A percentile compares a stretch with the other conserved stretches of the same genome.
These are phyloP conservation scores for Trachelus stipa DNA, from an alignment of 2,888 invertebrate genomes.

Conservation along the genomic window DNA sequence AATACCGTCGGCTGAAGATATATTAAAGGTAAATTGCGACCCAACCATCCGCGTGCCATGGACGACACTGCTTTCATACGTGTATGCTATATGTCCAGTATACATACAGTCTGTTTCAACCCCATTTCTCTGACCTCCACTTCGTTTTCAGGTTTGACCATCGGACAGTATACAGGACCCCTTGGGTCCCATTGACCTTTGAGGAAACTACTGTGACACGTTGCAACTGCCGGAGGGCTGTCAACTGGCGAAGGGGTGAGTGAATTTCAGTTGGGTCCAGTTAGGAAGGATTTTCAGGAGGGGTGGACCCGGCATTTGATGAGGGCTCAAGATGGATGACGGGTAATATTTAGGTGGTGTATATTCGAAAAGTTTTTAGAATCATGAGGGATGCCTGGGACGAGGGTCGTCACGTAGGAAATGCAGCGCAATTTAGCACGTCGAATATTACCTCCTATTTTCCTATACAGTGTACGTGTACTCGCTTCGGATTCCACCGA, in stretches of 20 bases:
- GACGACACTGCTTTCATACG: background rate
- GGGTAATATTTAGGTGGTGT: conserved; percentile 49
- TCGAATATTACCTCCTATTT: background rate
- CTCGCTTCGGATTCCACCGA: background rate
- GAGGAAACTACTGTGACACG: conserved; percentile 25
- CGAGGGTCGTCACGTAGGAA: background rate
- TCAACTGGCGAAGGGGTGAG: background rate
- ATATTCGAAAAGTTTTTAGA: conserved; percentile 6
- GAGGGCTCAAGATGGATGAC: conserved; percentile 62
- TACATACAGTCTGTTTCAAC: background rate
- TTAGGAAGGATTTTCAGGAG: background rate
- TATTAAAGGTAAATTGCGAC: conserved; percentile 49
- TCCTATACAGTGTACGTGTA: background rate
- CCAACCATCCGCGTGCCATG: conserved; percentile 24
- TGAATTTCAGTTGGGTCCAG: background rate
- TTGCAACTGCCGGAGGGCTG: background rate
- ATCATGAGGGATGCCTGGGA: background rate
- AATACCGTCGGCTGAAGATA: conserved; percentile 43
- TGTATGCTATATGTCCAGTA: background rate
- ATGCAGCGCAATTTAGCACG: conserved; percentile 6
- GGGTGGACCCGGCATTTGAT: conserved; percentile 39
- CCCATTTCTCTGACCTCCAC: background rate
- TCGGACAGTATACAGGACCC: conserved; percentile 35
- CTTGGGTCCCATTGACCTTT: conserved; percentile 54
- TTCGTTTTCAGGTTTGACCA: conserved; percentile 10